Evolutionary conservation across 1,140 invertebrate species (phyloP).

Genomic region (Drosophila tsacasi): DNA sequence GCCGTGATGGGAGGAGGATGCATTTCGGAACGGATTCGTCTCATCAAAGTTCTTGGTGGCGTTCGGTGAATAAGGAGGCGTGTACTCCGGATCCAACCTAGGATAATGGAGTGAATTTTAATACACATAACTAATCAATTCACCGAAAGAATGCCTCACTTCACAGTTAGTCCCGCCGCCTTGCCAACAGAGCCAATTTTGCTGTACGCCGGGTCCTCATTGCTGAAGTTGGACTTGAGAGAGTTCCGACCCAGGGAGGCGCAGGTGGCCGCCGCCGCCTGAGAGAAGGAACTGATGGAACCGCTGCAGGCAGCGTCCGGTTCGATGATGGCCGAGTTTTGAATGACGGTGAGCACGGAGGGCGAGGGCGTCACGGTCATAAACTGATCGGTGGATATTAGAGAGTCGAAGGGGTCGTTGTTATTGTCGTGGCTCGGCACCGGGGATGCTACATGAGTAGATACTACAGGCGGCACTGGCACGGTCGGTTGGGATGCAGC

Average conservation of each 20-base stretch:
- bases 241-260: slow-evolving; percentile 78
- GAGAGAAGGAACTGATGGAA: slow-evolving; percentile 73
- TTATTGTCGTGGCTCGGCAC: slow-evolving; percentile 72
- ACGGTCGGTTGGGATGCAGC: slow-evolving; percentile 70
- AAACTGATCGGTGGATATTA: slow-evolving; percentile 69
- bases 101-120: neutral
- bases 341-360: slow-evolving; percentile 82
- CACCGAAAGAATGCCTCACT: slow-evolving; percentile 49
- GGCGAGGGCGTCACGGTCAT: slow-evolving; percentile 77
- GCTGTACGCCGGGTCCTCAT: slow-evolving; percentile 78
- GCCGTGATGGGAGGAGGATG: slow-evolving; percentile 73
- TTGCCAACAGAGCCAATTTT: slow-evolving; percentile 84
- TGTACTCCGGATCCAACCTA: slow-evolving; percentile 78
- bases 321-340: slow-evolving; percentile 79
- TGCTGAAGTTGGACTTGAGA: slow-evolving; percentile 80
- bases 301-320: slow-evolving; percentile 71
- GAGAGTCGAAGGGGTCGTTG: slow-evolving; percentile 75
- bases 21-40: slow-evolving; percentile 82
- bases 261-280: slow-evolving; percentile 58
- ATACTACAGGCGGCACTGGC: slow-evolving; percentile 29
- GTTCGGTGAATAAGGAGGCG: slow-evolving; percentile 72
- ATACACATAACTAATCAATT: too few species aligned
- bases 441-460: slow-evolving; percentile 22
- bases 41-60: slow-evolving; percentile 81
- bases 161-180: slow-evolving; percentile 78